phyloP scores from a whole-genome alignment of 2,113 vertebrate species.

The Oriolus oriolus region DNA sequence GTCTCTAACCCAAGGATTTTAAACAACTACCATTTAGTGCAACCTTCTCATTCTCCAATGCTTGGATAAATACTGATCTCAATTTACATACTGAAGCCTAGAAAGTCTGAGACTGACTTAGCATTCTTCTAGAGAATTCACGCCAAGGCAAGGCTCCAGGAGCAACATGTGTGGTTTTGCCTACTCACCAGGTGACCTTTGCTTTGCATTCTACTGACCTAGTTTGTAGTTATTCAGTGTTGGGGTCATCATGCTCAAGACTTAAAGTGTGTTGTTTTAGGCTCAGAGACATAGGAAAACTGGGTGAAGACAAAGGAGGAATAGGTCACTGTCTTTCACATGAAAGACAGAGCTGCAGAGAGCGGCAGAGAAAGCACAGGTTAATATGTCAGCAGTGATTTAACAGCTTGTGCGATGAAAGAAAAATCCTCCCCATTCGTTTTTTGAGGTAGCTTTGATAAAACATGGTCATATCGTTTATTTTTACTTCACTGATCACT shows the following conservation, averaged over 20 bases:
- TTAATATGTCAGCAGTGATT: neutral
- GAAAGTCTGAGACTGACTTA: neutral
- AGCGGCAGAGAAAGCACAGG: neutral
- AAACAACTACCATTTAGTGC: neutral
- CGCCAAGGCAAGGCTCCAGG: neutral
- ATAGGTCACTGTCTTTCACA: neutral
- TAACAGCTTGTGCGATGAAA: neutral
- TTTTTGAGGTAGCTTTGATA: neutral
- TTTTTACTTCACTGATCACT: neutral
- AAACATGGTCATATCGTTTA: accelerated
- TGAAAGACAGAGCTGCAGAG: neutral
- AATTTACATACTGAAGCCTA: neutral
- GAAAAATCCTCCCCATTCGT: neutral
- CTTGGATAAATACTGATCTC: neutral
- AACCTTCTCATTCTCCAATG: neutral
- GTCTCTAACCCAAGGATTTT: neutral
- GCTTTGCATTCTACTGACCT: neutral
- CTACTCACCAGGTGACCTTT: neutral
- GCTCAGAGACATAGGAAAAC: neutral
- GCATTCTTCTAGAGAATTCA: neutral
- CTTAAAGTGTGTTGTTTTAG: neutral
- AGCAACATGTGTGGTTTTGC: neutral
- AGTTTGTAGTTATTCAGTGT: neutral
- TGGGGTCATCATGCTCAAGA: neutral
- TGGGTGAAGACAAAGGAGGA: neutral